Evolutionary conservation across 2,113 vertebrate species (phyloP), one percentile per base, ranked within the genome.

Genomic region (Loxodonta africana): DNA sequence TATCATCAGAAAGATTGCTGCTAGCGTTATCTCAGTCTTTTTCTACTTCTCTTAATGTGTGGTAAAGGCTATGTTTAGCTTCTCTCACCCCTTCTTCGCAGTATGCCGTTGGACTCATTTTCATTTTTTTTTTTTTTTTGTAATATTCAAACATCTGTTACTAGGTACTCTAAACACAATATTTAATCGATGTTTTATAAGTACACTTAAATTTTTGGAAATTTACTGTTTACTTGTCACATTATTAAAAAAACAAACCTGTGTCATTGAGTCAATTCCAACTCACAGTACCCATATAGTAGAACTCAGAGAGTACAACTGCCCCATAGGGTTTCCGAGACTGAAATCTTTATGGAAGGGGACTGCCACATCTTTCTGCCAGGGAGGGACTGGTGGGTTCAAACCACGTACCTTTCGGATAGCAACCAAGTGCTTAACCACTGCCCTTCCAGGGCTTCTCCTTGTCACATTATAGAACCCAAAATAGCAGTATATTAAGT

Each of bases 201-300:
- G 12, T 73, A 30, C 11, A 88, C 17, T 91, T 77, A 62, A 95
- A 96, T 26, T 96, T 71, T 71, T 37, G n/a, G 44, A 46, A 88
- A 57, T 74, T 84, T 78, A n/a, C 48, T 89, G 37, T 78, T 67
- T 30, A 30, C 28, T 67, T 67, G 63, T 67, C 25, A 67, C 65
- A 7, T 48, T 48, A 48, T 48, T 48, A 48, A 48, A 48, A 48
- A 48, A 48, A 48, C 48, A 48, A 48, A 48, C 48, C 10, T 5
- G 48, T 48, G 48, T 48, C 48, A 48, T 10, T 10, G 10, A 48
- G 48, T 48, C 4, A 10, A 48, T 48, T 48, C 48, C 48, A 48
- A 48, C 48, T 48, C 48, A 48, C 10, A 48, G 48, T 10, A 48
- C 3, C 48, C 48, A 48, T 48, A 37, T 48, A 48, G 48, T 48